These are phyloP conservation scores for Procavia capensis DNA, from an alignment of 2,113 vertebrate species.

Conservation along the genomic window DNA sequence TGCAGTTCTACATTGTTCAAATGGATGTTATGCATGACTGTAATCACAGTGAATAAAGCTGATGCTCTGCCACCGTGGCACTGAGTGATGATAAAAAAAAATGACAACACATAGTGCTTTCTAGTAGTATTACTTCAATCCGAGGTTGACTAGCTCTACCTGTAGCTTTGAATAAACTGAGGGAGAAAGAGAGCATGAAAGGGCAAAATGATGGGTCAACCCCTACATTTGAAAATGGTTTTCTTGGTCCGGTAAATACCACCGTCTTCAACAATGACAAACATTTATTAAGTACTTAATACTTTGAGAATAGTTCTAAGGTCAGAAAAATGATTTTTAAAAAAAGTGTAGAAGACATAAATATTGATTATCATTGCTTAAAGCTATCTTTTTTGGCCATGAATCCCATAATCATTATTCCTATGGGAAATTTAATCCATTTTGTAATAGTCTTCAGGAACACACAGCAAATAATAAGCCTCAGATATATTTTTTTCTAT, in stretches of 20 bases:
- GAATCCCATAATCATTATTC: conserved; percentile 30
- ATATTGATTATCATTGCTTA: not conserved
- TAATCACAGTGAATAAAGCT: not conserved
- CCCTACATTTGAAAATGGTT: conserved; percentile 28
- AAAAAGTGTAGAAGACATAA: not conserved
- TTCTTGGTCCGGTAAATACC: conserved; percentile 56
- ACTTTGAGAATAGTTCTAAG: conserved; percentile 57
- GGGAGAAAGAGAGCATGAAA: not conserved
- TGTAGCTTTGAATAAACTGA: conserved; percentile 59
- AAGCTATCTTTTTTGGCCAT: not conserved
- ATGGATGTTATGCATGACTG: no score
- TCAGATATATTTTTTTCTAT: conserved; percentile 48
- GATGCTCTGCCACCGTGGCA: not conserved
- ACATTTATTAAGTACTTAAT: conserved; percentile 40
- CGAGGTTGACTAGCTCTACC: conserved; percentile 31
- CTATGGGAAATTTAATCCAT: conserved; percentile 9
- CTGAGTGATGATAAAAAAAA: conserved; percentile 1
- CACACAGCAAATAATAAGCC: not conserved
- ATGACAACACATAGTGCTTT: not conserved
- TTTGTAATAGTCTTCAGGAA: conserved; percentile 32
- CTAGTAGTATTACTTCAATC: conserved; percentile 44
- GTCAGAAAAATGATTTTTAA: conserved; percentile 62
- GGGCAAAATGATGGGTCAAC: conserved; percentile 32
- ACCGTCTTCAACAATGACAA: conserved; percentile 54
- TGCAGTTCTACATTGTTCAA: no score